Base-by-base conservation (phyloP, 2,888 invertebrate species). In the Andrena haemorrhoa region DNA sequence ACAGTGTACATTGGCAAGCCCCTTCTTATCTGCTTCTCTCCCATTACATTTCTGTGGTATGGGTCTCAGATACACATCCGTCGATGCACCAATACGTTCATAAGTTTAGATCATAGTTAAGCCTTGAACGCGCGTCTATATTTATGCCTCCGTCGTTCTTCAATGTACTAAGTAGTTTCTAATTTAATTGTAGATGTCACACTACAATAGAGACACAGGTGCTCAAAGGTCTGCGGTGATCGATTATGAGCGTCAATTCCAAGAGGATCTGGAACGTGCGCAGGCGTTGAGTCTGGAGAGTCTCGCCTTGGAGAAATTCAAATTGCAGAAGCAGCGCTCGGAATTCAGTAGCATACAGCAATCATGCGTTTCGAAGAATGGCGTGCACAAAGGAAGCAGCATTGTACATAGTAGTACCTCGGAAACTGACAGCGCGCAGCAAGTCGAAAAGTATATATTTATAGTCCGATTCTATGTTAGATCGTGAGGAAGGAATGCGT, bases 221-320 rank as follows among this genome's bases (percentile, higher is more conserved):
- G 82, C 89, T 82, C 93, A 92, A 72, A 90, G 90, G 85, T 82
- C 88, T 79, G 84, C 90, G 87, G 92, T 93, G 89, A 92, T 94
- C 81, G 97, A 97, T 92, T 96, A 96, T 94, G 98, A 98, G 91
- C 96, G 96, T 90, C 97, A 97, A 94, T 98, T 97, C 92, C 96
- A 97, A 95, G 97, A 97, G 84, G 98, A 98, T 92, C 94, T 98
- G 93, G 98, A 98, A 94, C 96, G 97, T 93, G 98, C 98, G 1
- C 97, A 97, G 93, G 98, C 98, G 70, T 94, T 98, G 65, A 98
- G 98, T 94, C 95, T 98, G 92, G 98, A 98, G 94, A 97, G 97
- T 91, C 95, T 97, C 87, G 98, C 97, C 56, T 94, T 98, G 86
- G 98, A 98, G 92, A 96, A 97, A 92, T 98, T 97, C 93, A 95